Percentiles rank a stretch among this genome's conserved stretches.
Conservation (phyloP, 1,140 invertebrate species). For the Ceratitis capitata region DNA sequence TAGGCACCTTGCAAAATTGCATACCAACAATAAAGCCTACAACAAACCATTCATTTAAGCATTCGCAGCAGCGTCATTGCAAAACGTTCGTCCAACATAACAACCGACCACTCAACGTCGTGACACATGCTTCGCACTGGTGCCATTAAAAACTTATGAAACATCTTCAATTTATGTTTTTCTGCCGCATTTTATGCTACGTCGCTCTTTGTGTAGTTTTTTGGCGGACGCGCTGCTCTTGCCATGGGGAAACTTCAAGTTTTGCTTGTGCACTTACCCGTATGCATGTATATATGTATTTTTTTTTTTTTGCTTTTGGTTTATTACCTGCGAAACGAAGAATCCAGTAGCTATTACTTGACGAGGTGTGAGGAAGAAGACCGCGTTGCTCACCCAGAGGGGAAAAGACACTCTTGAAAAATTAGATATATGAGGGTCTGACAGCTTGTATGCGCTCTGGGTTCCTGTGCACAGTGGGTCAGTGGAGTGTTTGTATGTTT, state of each 20-base stretch:
- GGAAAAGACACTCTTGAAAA: conserved; percentile 8
- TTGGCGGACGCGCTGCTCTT: background rate
- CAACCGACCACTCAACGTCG: background rate
- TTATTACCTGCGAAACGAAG: background rate
- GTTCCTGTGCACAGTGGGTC: background rate
- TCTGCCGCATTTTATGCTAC: background rate
- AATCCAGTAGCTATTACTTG: background rate
- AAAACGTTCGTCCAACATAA: background rate
- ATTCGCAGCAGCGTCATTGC: background rate
- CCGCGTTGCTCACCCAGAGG: background rate
- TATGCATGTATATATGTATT: too few species aligned
- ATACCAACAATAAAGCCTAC: background rate
- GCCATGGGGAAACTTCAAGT: background rate
- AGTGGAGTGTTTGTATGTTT: too few species aligned
- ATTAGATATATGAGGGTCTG: conserved; percentile 8
- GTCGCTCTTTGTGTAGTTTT: background rate
- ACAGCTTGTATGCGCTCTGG: background rate
- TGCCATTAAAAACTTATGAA: conserved; percentile 39
- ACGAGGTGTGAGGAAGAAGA: background rate
- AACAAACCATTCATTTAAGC: background rate
- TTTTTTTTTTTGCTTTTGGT: background rate
- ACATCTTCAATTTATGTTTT: conserved; percentile 26
- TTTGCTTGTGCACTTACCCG: background rate
- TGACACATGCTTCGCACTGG: background rate
- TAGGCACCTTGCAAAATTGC: background rate